Evolutionary conservation across 2,888 invertebrate species (phyloP).

Genomic region (Synergus gifuensis): DNA sequence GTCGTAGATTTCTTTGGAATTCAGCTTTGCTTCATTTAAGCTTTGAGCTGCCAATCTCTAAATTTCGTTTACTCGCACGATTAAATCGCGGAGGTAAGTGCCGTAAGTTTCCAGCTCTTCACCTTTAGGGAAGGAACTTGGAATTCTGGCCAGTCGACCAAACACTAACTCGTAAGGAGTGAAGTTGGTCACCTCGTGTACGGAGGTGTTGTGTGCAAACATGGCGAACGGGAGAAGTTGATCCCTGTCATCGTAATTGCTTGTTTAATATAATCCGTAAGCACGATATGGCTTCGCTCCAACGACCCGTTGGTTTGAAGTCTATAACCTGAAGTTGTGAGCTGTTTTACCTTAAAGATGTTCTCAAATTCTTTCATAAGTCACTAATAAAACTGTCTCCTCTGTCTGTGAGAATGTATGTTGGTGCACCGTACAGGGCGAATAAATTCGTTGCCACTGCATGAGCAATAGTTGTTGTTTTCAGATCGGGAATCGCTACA

Average conservation of each 20-base stretch:
- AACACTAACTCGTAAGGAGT: too few species aligned
- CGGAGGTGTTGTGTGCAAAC: too few species aligned
- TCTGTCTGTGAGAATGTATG: slow-evolving; percentile 28
- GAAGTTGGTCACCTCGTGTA: too few species aligned
- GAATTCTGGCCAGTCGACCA: neutral
- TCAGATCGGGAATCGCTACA: neutral
- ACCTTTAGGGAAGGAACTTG: neutral
- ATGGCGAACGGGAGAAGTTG: too few species aligned
- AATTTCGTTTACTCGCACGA: neutral
- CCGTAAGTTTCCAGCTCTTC: neutral
- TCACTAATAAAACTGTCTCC: neutral
- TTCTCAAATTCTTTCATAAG: neutral
- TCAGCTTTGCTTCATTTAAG: neutral
- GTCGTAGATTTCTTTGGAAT: neutral
- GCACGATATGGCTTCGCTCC: slow-evolving; percentile 33
- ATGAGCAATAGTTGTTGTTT: too few species aligned
- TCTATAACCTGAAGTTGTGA: too few species aligned
- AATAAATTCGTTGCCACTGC: neutral
- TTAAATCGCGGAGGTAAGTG: neutral
- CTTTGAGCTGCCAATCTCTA: neutral
- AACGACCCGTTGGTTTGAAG: slow-evolving; percentile 28
- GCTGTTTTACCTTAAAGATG: neutral
- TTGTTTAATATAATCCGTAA: neutral
- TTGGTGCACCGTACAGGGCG: slow-evolving; percentile 5
- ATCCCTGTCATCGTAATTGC: too few species aligned